Percentiles rank a stretch among this genome's conserved stretches.
Evolutionary conservation across 2,113 vertebrate species (phyloP).

Genomic region (Macrotis lagotis): DNA sequence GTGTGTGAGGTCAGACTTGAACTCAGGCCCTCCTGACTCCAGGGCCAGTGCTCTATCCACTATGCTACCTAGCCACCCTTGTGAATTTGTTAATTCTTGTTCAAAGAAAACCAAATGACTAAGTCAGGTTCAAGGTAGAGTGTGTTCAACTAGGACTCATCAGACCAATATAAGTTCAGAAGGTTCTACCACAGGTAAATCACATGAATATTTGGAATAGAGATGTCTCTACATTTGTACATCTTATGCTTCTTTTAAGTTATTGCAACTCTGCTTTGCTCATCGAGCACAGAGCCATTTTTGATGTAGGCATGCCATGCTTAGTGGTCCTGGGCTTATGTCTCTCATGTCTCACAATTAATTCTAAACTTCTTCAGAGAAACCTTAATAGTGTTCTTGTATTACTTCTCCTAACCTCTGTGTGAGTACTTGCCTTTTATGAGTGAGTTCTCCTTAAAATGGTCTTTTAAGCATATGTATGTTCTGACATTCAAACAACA

Average conservation of each 20-base stretch:
- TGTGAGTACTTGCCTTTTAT: background rate
- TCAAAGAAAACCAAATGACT: background rate
- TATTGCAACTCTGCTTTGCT: background rate
- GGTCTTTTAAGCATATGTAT: background rate
- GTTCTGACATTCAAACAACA: background rate
- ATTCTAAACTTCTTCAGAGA: background rate
- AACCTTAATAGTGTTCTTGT: too few relatives aligned
- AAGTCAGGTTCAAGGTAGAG: background rate
- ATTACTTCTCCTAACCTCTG: background rate
- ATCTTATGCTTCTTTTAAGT: background rate
- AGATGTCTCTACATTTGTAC: background rate
- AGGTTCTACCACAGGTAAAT: background rate
- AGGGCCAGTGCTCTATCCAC: too few relatives aligned
- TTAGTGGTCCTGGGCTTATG: background rate
- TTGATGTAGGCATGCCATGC: background rate
- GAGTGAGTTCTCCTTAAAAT: background rate
- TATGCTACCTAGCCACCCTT: too few relatives aligned
- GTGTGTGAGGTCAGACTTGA: too few relatives aligned
- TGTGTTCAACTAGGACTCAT: background rate
- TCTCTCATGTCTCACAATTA: background rate
- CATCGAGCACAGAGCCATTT: background rate
- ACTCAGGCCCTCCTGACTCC: too few relatives aligned
- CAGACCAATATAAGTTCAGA: background rate
- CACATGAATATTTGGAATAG: background rate
- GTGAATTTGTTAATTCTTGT: too few relatives aligned